A percentile compares a stretch with the other conserved stretches of the same genome.
Conservation (phyloP, 2,888 invertebrate species). For the Taenaris catops region DNA sequence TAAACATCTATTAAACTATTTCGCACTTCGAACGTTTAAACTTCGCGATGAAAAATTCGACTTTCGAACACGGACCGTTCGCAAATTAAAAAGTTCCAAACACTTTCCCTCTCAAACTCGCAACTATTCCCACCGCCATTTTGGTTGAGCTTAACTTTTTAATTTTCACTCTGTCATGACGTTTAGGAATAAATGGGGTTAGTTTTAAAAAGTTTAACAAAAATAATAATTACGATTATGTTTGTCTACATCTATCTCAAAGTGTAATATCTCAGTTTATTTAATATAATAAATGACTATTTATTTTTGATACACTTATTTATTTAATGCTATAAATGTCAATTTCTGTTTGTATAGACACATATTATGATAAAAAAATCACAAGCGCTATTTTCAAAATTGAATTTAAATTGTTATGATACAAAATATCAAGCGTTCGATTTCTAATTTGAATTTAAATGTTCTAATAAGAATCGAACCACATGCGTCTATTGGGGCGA, state of each 20-base stretch:
- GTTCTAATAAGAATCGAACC: constrained; percentile 11
- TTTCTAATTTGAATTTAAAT: too few relatives aligned
- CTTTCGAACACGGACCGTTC: constrained; percentile 45
- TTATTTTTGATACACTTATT: too few relatives aligned
- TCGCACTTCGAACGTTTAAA: constrained; percentile 32
- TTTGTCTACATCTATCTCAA: too few relatives aligned
- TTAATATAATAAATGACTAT: too few relatives aligned
- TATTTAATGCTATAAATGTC: too few relatives aligned
- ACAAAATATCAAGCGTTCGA: too few relatives aligned
- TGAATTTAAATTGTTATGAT: too few relatives aligned
- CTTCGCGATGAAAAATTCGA: constrained; percentile 60
- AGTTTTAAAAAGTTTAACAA: neutral
- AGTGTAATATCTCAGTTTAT: too few relatives aligned
- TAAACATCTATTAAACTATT: constrained; percentile 39
- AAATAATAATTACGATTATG: too few relatives aligned
- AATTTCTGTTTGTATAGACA: too few relatives aligned
- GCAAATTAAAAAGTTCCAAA: constrained; percentile 69
- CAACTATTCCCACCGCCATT: constrained; percentile 65
- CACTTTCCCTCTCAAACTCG: constrained; percentile 61
- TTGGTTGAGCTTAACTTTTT: constrained; percentile 63
- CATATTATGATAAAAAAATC: too few relatives aligned
- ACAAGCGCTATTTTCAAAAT: too few relatives aligned
- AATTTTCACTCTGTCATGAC: constrained; percentile 40
- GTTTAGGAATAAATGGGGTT: constrained; percentile 17
- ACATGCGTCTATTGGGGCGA: constrained; percentile 9